These are phyloP conservation scores for Epinotia brunnichana DNA, from an alignment of 2,888 invertebrate species.

Conservation along the genomic window DNA sequence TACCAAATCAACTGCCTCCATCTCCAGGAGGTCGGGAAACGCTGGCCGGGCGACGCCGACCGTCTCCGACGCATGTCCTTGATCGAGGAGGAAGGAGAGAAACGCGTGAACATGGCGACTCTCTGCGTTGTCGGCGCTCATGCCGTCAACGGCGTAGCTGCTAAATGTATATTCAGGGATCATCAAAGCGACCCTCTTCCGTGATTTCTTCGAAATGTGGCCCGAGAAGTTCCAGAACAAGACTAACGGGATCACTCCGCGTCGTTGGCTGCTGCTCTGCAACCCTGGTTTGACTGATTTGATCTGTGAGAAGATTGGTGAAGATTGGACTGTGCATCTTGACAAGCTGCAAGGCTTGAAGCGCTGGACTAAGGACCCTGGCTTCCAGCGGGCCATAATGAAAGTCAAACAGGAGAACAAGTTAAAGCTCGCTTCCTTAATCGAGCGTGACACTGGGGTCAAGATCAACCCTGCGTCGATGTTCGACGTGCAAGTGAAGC, in stretches of 20 bases:
- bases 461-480: conserved; percentile 96
- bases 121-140: conserved; percentile 98
- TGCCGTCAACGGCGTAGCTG: conserved; percentile 98
- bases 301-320: conserved; percentile 99
- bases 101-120: conserved; percentile 99
- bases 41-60: conserved; percentile 92
- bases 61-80: conserved; percentile 95
- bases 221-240: conserved; percentile 99
- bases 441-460: conserved; percentile 95
- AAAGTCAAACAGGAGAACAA: conserved; percentile 99
- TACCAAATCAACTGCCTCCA: conserved; percentile 97
- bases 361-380: conserved; percentile 92
- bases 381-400: conserved; percentile 94
- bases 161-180: conserved; percentile 99
- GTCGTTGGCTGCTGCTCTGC: conserved; percentile 98
- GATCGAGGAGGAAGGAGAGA: conserved; percentile 97
- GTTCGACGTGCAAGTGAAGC: conserved; percentile 99
- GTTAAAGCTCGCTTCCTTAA: conserved; percentile 91
- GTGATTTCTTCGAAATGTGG: conserved; percentile 96
- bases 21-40: conserved; percentile 85
- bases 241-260: conserved; percentile 99
- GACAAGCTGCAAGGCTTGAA: conserved; percentile 93
- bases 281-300: conserved; percentile 98
- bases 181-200: conserved; percentile 95
- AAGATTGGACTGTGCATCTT: conserved; percentile 97